Percentiles rank a stretch among this genome's conserved stretches.
Evolutionary conservation across 2,888 invertebrate genomes (phyloP).

Genomic region (Papilio demoleus): DNA sequence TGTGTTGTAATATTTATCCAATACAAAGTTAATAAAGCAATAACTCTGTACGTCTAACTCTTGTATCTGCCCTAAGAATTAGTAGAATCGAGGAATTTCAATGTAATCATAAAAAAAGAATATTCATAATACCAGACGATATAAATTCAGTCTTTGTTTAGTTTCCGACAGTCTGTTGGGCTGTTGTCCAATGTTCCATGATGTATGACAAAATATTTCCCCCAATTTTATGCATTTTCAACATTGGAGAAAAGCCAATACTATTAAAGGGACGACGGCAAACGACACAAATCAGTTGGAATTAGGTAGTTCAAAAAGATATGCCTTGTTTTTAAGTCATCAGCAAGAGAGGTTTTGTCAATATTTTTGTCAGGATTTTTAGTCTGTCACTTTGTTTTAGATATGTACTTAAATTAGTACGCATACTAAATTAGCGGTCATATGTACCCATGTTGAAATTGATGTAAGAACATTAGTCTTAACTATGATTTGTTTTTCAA

Average conservation of each 20-base stretch:
- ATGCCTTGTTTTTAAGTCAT: not conserved
- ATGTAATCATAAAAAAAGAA: no score
- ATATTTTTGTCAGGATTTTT: no score
- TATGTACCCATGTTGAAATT: no score
- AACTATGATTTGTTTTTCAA: no score
- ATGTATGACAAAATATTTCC: conserved; percentile 1
- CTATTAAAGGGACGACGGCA: not conserved
- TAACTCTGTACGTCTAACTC: no score
- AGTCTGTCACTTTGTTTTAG: no score
- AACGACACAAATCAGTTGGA: not conserved
- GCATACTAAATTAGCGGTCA: no score
- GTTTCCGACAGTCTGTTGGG: not conserved
- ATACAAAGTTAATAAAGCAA: no score
- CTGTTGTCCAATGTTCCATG: not conserved
- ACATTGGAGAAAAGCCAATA: conserved; percentile 19
- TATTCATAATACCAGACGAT: not conserved
- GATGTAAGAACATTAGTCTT: no score
- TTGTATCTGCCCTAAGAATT: no score
- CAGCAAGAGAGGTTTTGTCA: not conserved
- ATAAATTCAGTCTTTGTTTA: not conserved
- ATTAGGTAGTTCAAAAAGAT: not conserved
- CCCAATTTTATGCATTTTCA: conserved; percentile 2
- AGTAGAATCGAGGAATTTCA: no score
- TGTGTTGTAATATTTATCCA: conserved; percentile 5
- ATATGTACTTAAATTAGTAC: no score